Base-by-base conservation (phyloP, 2,888 invertebrate genomes). In the Deilephila porcellus region DNA sequence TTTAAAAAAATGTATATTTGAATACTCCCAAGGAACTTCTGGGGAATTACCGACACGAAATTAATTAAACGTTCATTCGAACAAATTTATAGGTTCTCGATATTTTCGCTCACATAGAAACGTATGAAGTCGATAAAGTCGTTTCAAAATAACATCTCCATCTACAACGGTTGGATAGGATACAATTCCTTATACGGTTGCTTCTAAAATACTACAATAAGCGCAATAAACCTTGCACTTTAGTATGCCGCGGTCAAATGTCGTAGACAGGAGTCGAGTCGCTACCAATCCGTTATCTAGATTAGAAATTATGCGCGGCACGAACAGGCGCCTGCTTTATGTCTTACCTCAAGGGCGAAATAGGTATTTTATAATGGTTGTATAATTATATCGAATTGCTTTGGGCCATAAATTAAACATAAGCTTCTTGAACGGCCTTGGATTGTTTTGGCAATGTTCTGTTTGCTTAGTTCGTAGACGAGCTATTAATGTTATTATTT, bases 211-310 rank as follows among this genome's bases (percentile, higher is more conserved):
- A 20, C n/a, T 3, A 37, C 34, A 37, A 64, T 52, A 37, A 64
- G 19, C n/a, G 45, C 17, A 67, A 52, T 67, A 63, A 63, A 91
- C 87, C 90, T 87, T 85, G 83, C 86, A 91, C 88, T 90, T 88
- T 87, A 91, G 92, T 92, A 90, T 87, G 86, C 56, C n/a, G 56
- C 88, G 90, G 92, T 91, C 92, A 92, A 93, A 93, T 92, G 92
- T 91, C 91, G 92, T 85, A 85, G 90, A 93, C 93, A 93, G 93
- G 93, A 93, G 91, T 91, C 83, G 85, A 81, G 77, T 82, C 84
- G 88, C 89, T 88, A 86, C 89, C 87, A 88, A 88, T 90, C 86
- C 86, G 90, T 91, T 92, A 91, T 91, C 91, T 91, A 90, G 88
- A 92, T 90, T 89, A 88, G 83, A 86, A 91, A 91, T 92, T 91